phyloP scores from a whole-genome alignment of 1,140 invertebrate species.

The Planococcus citri region DNA sequence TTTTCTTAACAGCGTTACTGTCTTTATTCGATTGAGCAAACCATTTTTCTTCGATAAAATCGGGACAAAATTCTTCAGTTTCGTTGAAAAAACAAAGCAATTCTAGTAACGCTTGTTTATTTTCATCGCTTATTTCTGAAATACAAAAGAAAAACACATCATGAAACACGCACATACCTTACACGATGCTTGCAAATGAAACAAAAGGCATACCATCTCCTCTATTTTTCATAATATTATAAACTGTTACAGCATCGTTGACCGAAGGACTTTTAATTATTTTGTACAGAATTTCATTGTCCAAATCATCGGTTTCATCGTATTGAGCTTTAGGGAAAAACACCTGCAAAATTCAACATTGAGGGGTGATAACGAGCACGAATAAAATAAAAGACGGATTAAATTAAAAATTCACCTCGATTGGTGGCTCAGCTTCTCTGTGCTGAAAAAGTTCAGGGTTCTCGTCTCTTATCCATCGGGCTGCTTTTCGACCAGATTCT shows the following conservation, averaged over 20 bases:
- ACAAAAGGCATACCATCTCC: constrained; percentile 29
- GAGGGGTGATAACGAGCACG: not conserved
- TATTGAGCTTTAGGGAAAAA: constrained; percentile 56
- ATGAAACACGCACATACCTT: too few species aligned
- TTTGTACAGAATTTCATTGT: constrained; percentile 45
- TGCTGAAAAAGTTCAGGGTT: constrained; percentile 62
- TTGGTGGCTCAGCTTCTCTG: constrained; percentile 51
- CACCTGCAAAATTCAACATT: constrained; percentile 37
- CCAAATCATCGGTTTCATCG: constrained; percentile 53
- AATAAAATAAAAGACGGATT: constrained; percentile 16
- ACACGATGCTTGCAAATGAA: too few species aligned
- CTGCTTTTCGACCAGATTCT: constrained; percentile 75
- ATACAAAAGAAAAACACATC: too few species aligned
- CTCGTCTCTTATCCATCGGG: constrained; percentile 66
- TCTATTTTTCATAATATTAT: constrained; percentile 52
- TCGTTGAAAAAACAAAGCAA: constrained; percentile 70
- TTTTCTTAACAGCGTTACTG: constrained; percentile 43
- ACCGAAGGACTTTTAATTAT: constrained; percentile 52
- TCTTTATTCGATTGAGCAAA: constrained; percentile 40
- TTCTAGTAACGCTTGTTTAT: constrained; percentile 61
- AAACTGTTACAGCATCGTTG: constrained; percentile 56
- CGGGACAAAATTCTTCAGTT: constrained; percentile 45
- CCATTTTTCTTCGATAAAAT: constrained; percentile 67
- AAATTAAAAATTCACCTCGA: too few species aligned
- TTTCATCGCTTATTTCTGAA: constrained; percentile 40